phyloP scores from a whole-genome alignment of 2,888 invertebrate species.

The Crepidodera aurea region DNA sequence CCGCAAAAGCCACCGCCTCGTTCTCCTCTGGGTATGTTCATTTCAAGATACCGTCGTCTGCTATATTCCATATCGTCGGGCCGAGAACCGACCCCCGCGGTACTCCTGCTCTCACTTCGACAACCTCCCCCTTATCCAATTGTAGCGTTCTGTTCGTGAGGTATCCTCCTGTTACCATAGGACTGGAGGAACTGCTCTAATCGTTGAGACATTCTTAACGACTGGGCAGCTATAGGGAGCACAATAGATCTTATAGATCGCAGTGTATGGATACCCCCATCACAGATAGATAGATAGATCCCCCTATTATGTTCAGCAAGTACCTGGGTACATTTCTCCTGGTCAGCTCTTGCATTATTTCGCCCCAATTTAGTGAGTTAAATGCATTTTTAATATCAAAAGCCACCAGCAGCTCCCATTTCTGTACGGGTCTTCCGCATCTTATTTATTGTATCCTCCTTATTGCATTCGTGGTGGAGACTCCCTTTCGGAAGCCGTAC shows the following conservation, averaged over 20 bases:
- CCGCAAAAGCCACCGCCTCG: no score
- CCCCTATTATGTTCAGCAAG: background rate
- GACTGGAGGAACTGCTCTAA: no score
- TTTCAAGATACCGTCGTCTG: background rate
- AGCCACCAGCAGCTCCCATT: conserved; percentile 4
- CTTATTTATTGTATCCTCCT: background rate
- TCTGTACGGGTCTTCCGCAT: background rate
- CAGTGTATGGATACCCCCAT: no score
- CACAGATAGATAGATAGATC: no score
- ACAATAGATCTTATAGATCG: no score
- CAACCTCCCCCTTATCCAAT: background rate
- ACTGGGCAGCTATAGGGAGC: no score
- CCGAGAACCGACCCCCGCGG: no score
- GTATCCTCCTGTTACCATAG: no score
- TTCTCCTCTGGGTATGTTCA: background rate
- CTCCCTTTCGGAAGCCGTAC: no score
- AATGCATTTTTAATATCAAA: conserved; percentile 8
- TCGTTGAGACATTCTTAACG: no score
- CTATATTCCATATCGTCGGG: conserved; percentile 7
- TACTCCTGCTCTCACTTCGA: conserved; percentile 1
- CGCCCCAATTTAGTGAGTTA: conserved; percentile 4
- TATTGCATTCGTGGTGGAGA: no score
- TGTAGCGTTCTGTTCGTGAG: conserved; percentile 7
- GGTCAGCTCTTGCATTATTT: background rate
- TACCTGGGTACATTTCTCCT: background rate